Evolutionary conservation across 2,888 invertebrate species (phyloP).

Genomic region (Suillia variegata): DNA sequence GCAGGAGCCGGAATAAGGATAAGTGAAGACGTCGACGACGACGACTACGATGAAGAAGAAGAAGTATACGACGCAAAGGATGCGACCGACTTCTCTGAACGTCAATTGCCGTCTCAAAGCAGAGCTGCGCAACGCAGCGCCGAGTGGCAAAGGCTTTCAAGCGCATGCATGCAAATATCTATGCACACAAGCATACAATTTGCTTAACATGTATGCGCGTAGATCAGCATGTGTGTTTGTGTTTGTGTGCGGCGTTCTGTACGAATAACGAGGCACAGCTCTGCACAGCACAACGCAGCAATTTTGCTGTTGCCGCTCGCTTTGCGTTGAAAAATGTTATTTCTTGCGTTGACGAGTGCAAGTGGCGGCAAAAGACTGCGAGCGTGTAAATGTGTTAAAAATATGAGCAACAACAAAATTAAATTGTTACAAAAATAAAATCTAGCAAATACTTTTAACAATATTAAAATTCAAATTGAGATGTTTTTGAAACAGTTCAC

Average conservation of each 20-base stretch:
- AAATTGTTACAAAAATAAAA: too few relatives aligned
- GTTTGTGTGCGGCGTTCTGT: conserved; percentile 23
- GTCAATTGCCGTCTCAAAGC: neutral
- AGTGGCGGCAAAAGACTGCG: conserved; percentile 44
- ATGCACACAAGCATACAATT: conserved; percentile 41
- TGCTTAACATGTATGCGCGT: conserved; percentile 19
- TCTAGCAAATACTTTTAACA: too few relatives aligned
- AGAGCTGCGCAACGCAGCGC: too few relatives aligned
- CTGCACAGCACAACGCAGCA: conserved; percentile 44
- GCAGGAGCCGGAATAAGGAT: conserved; percentile 20
- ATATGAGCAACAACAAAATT: too few relatives aligned
- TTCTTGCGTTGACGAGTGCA: conserved; percentile 51
- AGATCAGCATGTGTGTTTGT: conserved; percentile 37
- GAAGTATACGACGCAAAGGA: conserved; percentile 16
- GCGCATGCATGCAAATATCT: conserved; percentile 52
- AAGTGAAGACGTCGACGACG: conserved; percentile 25
- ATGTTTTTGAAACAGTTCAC: too few relatives aligned
- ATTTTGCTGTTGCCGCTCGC: conserved; percentile 28
- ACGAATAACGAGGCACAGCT: conserved; percentile 42
- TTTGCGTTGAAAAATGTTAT: conserved; percentile 50
- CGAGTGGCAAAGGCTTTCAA: conserved; percentile 36
- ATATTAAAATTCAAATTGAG: too few relatives aligned
- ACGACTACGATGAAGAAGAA: too few relatives aligned
- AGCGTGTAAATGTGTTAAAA: too few relatives aligned
- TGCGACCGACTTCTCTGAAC: neutral